Evolutionary conservation across 2,888 invertebrate genomes (phyloP).

Genomic region (Nomada fabriciana): DNA sequence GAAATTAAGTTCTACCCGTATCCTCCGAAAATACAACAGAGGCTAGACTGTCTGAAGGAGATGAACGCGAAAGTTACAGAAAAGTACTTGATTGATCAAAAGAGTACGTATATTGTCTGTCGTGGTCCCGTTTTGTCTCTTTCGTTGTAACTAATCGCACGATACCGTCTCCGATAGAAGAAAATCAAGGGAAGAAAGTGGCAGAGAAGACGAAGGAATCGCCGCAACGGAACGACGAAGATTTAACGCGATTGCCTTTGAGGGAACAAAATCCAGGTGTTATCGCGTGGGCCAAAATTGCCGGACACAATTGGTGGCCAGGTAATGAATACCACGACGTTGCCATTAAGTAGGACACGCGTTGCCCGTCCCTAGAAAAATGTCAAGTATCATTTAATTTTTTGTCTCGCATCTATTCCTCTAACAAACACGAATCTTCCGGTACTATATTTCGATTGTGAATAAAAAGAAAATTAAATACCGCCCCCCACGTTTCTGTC

Average conservation of each 20-base stretch:
- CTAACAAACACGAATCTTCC: neutral
- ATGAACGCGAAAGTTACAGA: slow-evolving; percentile 70
- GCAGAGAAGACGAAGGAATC: slow-evolving; percentile 52
- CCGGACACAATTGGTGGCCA: slow-evolving; percentile 81
- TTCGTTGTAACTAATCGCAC: neutral
- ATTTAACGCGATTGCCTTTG: slow-evolving; percentile 70
- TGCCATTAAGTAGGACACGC: no score
- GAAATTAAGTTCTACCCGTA: slow-evolving; percentile 76
- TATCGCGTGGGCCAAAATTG: slow-evolving; percentile 80
- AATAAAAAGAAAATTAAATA: neutral
- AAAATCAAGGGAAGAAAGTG: slow-evolving; percentile 41
- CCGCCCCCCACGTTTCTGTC: slow-evolving; percentile 14
- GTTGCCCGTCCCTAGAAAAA: no score
- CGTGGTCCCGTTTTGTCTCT: no score
- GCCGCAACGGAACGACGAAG: slow-evolving; percentile 23
- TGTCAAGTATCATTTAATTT: no score
- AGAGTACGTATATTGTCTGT: slow-evolving; percentile 50
- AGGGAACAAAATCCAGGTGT: slow-evolving; percentile 78
- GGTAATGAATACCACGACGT: slow-evolving; percentile 61
- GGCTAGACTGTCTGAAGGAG: slow-evolving; percentile 68
- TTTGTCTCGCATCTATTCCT: neutral
- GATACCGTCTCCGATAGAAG: slow-evolving; percentile 31
- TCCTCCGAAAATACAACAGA: slow-evolving; percentile 70
- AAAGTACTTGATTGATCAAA: slow-evolving; percentile 67
- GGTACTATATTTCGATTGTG: neutral